Conservation (phyloP, 2,888 invertebrate genomes). For the Heterodera filipjevi region DNA sequence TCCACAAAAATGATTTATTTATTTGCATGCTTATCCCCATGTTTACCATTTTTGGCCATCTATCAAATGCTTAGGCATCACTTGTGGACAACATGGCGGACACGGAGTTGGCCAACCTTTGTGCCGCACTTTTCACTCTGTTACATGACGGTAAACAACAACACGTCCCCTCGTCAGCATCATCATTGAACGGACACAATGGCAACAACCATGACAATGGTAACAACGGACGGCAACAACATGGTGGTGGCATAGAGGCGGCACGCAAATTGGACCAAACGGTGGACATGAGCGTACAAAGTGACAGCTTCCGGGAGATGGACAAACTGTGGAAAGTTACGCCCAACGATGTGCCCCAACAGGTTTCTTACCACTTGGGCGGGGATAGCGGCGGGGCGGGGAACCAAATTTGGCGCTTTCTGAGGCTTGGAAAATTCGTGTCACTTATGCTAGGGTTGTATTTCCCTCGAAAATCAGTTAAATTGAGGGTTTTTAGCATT, state of each 20-base stretch:
- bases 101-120: constrained; percentile 49
- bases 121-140: constrained; percentile 52
- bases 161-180: background rate
- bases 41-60: background rate
- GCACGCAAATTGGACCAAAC: constrained; percentile 60
- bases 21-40: background rate
- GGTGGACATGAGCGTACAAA: constrained; percentile 60
- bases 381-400: too few species aligned
- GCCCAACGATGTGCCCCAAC: constrained; percentile 58
- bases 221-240: background rate
- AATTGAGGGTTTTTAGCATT: too few species aligned
- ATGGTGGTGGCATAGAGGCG: background rate
- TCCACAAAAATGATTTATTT: too few species aligned
- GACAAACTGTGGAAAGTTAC: constrained; percentile 62
- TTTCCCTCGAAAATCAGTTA: too few species aligned
- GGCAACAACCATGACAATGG: background rate
- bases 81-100: constrained; percentile 37
- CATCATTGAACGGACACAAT: background rate
- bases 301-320: constrained; percentile 52
- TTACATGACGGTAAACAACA: constrained; percentile 56
- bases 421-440: background rate
- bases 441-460: too few species aligned
- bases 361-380: too few species aligned
- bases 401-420: background rate
- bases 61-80: constrained; percentile 15